Evolutionary conservation across 2,113 vertebrate species (phyloP).

Genomic region (Pteruthius melanotis): DNA sequence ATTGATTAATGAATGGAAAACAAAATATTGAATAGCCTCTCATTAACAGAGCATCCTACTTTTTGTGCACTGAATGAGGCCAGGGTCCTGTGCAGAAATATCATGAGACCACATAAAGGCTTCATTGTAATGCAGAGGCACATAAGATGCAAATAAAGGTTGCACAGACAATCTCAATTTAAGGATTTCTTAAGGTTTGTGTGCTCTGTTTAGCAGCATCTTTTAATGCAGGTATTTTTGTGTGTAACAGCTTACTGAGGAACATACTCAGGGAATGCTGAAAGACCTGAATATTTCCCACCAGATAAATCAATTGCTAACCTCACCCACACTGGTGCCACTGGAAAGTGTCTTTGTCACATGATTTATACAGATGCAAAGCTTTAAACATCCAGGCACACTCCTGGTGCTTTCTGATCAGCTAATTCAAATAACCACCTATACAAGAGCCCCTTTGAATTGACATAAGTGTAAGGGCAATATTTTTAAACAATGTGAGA

Average conservation of each 20-base stretch:
- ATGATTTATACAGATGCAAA: background rate
- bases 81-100: background rate
- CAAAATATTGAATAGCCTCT: slow-evolving; percentile 35
- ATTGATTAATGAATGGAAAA: slow-evolving; percentile 55
- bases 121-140: background rate
- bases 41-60: slow-evolving; percentile 10
- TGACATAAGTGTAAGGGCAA: background rate
- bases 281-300: background rate
- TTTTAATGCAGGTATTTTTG: background rate
- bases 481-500: background rate
- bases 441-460: background rate
- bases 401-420: slow-evolving; percentile 15
- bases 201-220: background rate
- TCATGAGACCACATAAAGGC: background rate
- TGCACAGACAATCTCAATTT: background rate
- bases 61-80: background rate
- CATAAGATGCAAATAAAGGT: background rate
- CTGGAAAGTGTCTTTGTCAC: background rate
- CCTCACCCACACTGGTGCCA: background rate
- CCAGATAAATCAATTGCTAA: background rate
- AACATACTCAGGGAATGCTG: background rate
- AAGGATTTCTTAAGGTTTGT: background rate
- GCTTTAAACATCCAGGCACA: background rate
- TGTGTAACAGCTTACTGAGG: background rate
- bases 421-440: slow-evolving; percentile 19